Base-by-base conservation (phyloP, 2,888 invertebrate genomes). In the Drosophila trichaetosa region DNA sequence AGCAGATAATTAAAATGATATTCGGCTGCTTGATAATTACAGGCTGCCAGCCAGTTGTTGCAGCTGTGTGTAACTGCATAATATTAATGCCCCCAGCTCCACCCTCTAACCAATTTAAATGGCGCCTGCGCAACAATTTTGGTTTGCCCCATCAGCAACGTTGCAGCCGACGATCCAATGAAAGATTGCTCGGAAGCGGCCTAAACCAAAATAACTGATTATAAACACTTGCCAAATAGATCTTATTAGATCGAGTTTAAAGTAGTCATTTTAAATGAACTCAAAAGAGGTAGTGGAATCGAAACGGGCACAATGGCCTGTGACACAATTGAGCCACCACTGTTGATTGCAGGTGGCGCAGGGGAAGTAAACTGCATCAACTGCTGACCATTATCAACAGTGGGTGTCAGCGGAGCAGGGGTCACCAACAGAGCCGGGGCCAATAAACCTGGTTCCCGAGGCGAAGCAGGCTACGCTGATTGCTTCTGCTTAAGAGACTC, bases 11-110 rank as follows among this genome's bases (percentile, higher is more conserved):
- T 80, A 77, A 80, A 80, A 80, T 80, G 46, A 74, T 80, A 77
- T 80, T 80, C 65, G 79, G 66, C 80, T 66, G 75, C 62, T 33
- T 79, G 68, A 69, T 81, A 82, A 82, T 81, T 81, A 76, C 73
- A 80, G 73, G 49, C 68, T 57, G 68, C 13, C 62, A 48, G 40
- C 24, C 59, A 60, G 34, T 57, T 38, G n/a, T 31, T 69, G 64
- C 73, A 77, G 66, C 77, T 69, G 72, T 65, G 68, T 62, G 56
- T 16, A 51, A 56, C 64, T 58, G 27, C 36, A 38, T n/a, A 21
- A 46, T 52, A 67, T 54, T 33, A 49, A 33, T 68, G 56, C 48
- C 49, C 56, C 68, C 49, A 10, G 16, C 33, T 51, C 49, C 24
- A 18, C 36, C 42, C 21, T 31, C 29, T 38, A 38, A 16, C 27